These are phyloP conservation scores for Gnathonemus echidnorhynchus DNA, from an alignment of 2,113 vertebrate species.

Conservation along the genomic window DNA sequence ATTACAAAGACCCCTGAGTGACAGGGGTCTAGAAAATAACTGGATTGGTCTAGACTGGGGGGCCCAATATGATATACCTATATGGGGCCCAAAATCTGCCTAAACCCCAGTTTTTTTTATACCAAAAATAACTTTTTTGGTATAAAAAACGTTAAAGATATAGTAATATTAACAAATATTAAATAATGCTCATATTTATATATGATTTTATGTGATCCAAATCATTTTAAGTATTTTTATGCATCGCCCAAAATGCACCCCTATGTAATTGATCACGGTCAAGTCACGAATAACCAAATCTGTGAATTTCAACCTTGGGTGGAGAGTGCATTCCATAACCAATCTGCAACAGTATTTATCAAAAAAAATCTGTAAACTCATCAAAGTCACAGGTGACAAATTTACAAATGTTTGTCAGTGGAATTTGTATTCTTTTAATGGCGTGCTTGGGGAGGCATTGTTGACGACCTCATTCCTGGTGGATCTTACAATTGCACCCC, in stretches of 20 bases:
- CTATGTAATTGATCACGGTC: not conserved
- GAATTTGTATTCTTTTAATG: constrained; percentile 55
- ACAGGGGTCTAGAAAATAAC: too few relatives aligned
- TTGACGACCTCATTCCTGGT: constrained; percentile 67
- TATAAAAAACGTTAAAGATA: not conserved
- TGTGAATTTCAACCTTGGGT: not conserved
- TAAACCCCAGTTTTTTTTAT: too few relatives aligned
- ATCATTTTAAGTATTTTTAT: not conserved
- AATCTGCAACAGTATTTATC: constrained; percentile 26
- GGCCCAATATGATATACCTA: too few relatives aligned
- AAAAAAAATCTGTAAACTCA: constrained; percentile 30
- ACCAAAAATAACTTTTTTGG: too few relatives aligned
- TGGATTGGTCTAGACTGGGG: too few relatives aligned
- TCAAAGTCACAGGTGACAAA: constrained; percentile 56
- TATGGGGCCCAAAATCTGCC: too few relatives aligned
- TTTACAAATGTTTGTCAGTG: constrained; percentile 56
- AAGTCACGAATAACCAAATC: not conserved
- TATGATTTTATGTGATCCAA: not conserved
- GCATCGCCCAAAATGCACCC: not conserved
- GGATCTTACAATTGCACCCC: constrained; percentile 65
- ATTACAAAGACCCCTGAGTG: too few relatives aligned
- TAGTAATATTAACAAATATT: not conserved
- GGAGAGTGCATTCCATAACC: not conserved
- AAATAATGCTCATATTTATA: not conserved
- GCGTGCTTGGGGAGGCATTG: constrained; percentile 62